A percentile compares a stretch with the other conserved stretches of the same genome.
phyloP scores from a whole-genome alignment of 2,797 vertebrate species.

The Pantherophis alleghaniensis region DNA sequence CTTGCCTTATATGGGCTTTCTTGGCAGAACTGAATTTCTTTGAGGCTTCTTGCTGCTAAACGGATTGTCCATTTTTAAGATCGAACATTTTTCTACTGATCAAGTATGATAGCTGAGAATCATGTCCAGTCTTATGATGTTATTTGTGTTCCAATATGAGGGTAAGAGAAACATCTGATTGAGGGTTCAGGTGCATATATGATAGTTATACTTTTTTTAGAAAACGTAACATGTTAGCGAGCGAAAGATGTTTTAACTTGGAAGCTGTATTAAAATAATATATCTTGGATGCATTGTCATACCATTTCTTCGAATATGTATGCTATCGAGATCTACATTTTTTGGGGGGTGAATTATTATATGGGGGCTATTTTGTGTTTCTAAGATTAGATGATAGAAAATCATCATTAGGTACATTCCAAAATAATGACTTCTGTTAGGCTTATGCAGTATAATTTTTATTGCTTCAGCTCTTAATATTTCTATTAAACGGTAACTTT shows the following conservation, averaged over 20 bases:
- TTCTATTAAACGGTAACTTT: not conserved
- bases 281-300: not conserved
- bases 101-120: not conserved
- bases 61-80: not conserved
- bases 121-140: not conserved
- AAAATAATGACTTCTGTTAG: not conserved
- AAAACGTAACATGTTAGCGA: not conserved
- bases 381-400: not conserved
- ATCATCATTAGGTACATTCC: not conserved
- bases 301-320: not conserved
- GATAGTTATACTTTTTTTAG: not conserved
- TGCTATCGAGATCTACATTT: rapidly evolving
- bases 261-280: not conserved
- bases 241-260: not conserved
- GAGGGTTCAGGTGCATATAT: not conserved
- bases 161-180: not conserved
- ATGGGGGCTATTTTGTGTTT: not conserved
- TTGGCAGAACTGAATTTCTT: not conserved
- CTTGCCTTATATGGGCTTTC: not conserved
- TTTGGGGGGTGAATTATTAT: not conserved
- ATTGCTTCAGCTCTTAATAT: constrained; percentile 4
- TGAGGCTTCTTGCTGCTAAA: not conserved
- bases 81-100: not conserved
- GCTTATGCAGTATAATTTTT: not conserved
- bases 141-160: not conserved